Base-by-base conservation (phyloP, 2,113 vertebrate genomes). In the Hydropotes inermis region DNA sequence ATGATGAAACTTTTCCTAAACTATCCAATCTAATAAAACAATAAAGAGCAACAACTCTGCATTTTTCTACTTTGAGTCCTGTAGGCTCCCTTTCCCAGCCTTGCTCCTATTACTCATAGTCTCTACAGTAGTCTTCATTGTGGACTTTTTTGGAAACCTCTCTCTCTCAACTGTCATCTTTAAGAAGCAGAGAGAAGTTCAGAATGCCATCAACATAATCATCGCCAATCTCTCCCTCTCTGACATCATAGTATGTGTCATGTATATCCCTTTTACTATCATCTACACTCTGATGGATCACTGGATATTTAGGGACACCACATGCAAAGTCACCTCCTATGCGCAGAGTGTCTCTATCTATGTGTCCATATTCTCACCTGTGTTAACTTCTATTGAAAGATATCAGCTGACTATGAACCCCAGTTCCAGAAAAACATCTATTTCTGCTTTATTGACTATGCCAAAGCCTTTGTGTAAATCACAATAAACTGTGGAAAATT, bases 281-380 rank as follows among this genome's bases (percentile, higher is more conserved):
- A 98, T 98, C 4, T 99, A 99, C 19, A 99, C 98, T 16, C 92
- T 99, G 94, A 99, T 99, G 99, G 99, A 99, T 95, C 98, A 99
- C 92, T 99, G 99, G 98, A 91, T 99, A 74, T 99, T 99, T 98
- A 99, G 99, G 84, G 98, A 99, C 74, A 93, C 95, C 57, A 97
- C 99, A 98, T 99, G 99, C 74, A 99, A 98, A 98, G 96, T 98
- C 78, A 98, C 95, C 33, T 98, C 98, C 45, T 99, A 98, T 89
- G 93, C 97, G 33, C 98, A 99, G 87, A 99, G 98, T 13, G 27
- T 99, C 0, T 99, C 98, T 16, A 98, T 99, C 94, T 98, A 98
- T 2, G 99, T 99, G 87, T 99, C 99, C 87, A 98, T 98, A 97
- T 99, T 99, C 97, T 99, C 99, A 15, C 98, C 99, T 25, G 98